Percentiles rank a stretch among this genome's conserved stretches.
phyloP scores from a whole-genome alignment of 2,888 invertebrate species.

The Periphyllus acericola region DNA sequence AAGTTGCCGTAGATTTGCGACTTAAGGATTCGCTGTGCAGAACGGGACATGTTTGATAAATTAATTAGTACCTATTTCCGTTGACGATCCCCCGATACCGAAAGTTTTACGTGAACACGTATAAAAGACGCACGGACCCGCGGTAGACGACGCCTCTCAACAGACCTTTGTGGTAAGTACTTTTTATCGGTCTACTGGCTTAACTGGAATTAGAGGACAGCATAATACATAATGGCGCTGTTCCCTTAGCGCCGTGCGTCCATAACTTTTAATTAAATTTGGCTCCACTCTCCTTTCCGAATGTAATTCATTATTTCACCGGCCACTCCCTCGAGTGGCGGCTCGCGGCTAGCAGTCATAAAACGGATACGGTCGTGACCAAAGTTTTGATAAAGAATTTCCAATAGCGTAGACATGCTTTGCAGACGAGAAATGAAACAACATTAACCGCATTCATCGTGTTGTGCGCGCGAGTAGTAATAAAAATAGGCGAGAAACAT shows the following conservation, averaged over 20 bases:
- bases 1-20: too few species aligned
- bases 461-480: neutral
- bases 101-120: too few species aligned
- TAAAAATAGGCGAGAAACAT: neutral
- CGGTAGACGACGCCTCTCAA: too few species aligned
- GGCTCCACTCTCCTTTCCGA: neutral
- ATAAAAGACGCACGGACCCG: too few species aligned
- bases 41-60: too few species aligned
- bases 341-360: neutral
- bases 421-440: neutral
- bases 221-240: neutral
- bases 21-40: too few species aligned
- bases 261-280: constrained; percentile 35
- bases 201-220: too few species aligned
- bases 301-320: constrained; percentile 7
- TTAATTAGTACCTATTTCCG: too few species aligned
- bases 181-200: too few species aligned
- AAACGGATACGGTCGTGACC: neutral
- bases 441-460: neutral
- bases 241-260: neutral
- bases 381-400: neutral
- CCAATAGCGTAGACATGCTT: neutral
- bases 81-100: too few species aligned
- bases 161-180: too few species aligned
- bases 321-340: constrained; percentile 28